Conservation (phyloP, 2,888 invertebrate genomes). For the Boloria selene region DNA sequence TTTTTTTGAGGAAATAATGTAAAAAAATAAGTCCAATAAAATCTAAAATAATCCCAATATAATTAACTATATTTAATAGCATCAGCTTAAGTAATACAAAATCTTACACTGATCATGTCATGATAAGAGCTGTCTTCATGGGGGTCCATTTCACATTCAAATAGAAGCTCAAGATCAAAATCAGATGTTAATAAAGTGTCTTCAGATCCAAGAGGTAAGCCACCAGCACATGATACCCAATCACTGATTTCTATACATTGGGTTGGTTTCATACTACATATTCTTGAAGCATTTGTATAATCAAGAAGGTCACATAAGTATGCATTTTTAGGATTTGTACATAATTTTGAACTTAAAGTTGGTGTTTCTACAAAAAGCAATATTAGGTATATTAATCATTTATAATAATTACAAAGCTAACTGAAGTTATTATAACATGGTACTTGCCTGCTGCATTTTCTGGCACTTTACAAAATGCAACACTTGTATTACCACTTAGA, state of each 20-base stretch:
- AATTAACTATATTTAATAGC: slow-evolving; percentile 3
- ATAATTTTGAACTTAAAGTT: slow-evolving; percentile 79
- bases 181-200: slow-evolving; percentile 62
- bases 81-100: slow-evolving; percentile 3
- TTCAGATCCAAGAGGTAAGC: slow-evolving; percentile 66
- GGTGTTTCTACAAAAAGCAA: slow-evolving; percentile 69
- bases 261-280: slow-evolving; percentile 76
- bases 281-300: slow-evolving; percentile 72
- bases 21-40: background rate
- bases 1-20: background rate
- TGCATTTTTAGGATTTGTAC: slow-evolving; percentile 80
- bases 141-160: slow-evolving; percentile 78
- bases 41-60: background rate
- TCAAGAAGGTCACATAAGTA: slow-evolving; percentile 84
- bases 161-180: slow-evolving; percentile 68
- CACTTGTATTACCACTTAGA: slow-evolving; percentile 81
- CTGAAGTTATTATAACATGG: background rate
- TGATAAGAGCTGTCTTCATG: slow-evolving; percentile 58
- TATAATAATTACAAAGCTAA: background rate
- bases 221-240: slow-evolving; percentile 72
- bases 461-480: slow-evolving; percentile 83
- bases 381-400: background rate
- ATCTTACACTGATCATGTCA: slow-evolving; percentile 59
- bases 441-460: slow-evolving; percentile 44
- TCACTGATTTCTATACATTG: slow-evolving; percentile 73